phyloP scores from a whole-genome alignment of 1,140 invertebrate genomes.

The Atopsyche davidsoni region DNA sequence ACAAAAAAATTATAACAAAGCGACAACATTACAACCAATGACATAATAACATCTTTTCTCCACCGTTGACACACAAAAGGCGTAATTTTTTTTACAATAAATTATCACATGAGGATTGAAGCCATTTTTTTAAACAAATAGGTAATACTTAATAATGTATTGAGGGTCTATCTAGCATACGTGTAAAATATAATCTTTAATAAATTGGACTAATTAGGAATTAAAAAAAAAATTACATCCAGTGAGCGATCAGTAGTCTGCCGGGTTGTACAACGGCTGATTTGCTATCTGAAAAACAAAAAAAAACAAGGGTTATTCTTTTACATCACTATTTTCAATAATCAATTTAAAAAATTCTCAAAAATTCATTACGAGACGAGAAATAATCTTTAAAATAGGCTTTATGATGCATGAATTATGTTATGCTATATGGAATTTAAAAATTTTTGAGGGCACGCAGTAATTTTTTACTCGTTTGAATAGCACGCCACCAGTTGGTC shows the following conservation, averaged over 20 bases:
- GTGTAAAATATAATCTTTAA: constrained; percentile 5
- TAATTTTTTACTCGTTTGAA: neutral
- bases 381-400: constrained; percentile 6
- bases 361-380: too few species aligned
- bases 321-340: too few species aligned
- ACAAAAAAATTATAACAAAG: too few species aligned
- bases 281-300: constrained; percentile 2
- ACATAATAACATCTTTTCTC: too few species aligned
- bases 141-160: neutral
- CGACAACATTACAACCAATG: too few species aligned
- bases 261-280: constrained; percentile 15
- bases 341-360: too few species aligned
- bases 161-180: neutral
- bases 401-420: constrained; percentile 1
- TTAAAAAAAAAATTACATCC: neutral
- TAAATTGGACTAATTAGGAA: constrained; percentile 10
- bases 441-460: too few species aligned
- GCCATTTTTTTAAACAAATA: too few species aligned
- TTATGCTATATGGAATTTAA: constrained; percentile 1
- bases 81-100: too few species aligned
- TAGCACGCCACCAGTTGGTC: constrained; percentile 6
- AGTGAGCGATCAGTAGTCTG: constrained; percentile 8
- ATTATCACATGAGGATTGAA: too few species aligned
- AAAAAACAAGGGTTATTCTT: neutral
- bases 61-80: too few species aligned